Conservation (phyloP, 2,888 invertebrate genomes). For the Sarcophaga caerulescens region DNA sequence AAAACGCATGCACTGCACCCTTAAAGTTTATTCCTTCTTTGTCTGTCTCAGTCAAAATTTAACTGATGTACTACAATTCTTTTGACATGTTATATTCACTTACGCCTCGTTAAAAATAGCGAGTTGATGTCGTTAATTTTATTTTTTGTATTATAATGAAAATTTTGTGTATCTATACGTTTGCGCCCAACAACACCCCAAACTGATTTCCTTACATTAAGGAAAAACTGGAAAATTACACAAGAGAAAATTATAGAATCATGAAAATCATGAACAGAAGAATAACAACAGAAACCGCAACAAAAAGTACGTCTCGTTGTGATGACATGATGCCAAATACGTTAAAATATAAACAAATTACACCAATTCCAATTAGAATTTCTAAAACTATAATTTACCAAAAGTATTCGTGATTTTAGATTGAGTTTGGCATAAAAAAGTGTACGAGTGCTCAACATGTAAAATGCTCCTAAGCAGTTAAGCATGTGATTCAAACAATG, state of each 20-base stretch:
- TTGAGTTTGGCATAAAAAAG: no score
- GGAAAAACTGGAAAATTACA: conserved; percentile 17
- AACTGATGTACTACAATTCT: neutral
- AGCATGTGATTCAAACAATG: no score
- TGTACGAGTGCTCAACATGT: no score
- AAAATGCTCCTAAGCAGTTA: no score
- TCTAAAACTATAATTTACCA: no score
- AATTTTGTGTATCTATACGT: conserved; percentile 56
- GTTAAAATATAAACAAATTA: no score
- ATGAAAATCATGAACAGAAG: neutral
- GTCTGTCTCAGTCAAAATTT: conserved; percentile 11
- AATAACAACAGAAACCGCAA: conserved; percentile 7
- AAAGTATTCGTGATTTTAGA: no score
- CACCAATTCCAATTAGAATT: no score
- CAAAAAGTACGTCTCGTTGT: conserved; percentile 16
- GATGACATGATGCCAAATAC: conserved; percentile 19
- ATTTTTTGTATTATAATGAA: conserved; percentile 13
- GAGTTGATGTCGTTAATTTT: conserved; percentile 13
- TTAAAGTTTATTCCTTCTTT: conserved; percentile 54
- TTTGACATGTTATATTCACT: conserved; percentile 61
- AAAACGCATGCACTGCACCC: conserved; percentile 72
- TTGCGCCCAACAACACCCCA: conserved; percentile 59
- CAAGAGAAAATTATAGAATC: conserved; percentile 4
- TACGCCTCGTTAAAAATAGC: conserved; percentile 55
- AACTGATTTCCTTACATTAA: neutral